These are phyloP conservation scores for Diarsia brunnea DNA, from an alignment of 2,888 invertebrate species.

Conservation along the genomic window DNA sequence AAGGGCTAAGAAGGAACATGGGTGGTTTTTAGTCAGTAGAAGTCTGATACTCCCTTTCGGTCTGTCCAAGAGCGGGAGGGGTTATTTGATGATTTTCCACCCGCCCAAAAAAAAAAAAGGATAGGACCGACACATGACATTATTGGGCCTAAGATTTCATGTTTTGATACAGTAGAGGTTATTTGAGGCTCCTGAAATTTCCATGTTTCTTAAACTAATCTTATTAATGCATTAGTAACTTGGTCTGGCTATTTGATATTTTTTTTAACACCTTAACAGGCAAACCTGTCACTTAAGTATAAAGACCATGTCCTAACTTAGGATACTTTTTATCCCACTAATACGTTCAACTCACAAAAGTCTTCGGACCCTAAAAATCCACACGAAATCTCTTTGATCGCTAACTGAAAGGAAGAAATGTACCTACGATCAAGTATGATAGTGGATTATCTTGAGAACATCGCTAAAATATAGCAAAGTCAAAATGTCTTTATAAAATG, in stretches of 20 bases:
- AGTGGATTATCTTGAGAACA: slow-evolving; percentile 9
- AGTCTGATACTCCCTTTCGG: no score
- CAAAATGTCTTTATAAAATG: background rate
- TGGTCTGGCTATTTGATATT: background rate
- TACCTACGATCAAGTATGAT: slow-evolving; percentile 3
- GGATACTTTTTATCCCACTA: background rate
- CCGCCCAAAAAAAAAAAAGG: no score
- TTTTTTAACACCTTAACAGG: background rate
- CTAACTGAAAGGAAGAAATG: background rate
- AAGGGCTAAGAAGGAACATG: no score
- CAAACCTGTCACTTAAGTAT: background rate
- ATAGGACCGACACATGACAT: background rate
- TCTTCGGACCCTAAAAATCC: background rate
- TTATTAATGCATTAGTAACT: background rate
- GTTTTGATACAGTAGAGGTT: background rate
- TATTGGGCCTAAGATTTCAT: background rate
- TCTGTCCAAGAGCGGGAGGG: no score
- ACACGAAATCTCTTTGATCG: background rate
- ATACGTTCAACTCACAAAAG: background rate
- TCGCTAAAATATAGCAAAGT: slow-evolving; percentile 13
- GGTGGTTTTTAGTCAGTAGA: no score
- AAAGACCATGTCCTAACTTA: background rate
- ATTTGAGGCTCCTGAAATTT: background rate
- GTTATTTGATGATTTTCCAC: no score
- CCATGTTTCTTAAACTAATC: background rate